Conservation (phyloP, 2,113 vertebrate genomes). For the Hydrolagus affinis region DNA sequence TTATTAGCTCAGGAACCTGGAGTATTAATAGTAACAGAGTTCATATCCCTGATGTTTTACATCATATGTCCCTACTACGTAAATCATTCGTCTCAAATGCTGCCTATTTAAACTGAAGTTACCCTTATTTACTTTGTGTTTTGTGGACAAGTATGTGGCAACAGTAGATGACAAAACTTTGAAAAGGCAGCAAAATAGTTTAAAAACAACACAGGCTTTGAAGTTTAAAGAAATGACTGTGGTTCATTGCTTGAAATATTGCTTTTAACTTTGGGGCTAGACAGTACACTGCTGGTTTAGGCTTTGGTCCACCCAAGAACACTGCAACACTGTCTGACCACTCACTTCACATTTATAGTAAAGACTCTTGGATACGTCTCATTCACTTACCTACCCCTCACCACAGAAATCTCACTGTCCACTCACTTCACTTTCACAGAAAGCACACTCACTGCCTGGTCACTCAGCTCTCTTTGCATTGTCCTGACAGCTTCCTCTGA, state of each 20-base stretch:
- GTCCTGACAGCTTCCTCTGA: too few relatives aligned
- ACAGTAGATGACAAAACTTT: background rate
- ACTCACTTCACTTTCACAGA: too few relatives aligned
- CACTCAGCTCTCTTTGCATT: too few relatives aligned
- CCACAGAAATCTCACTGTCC: too few relatives aligned
- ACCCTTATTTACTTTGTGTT: background rate
- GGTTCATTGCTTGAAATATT: background rate
- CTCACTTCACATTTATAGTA: background rate
- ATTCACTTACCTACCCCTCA: too few relatives aligned
- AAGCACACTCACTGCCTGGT: too few relatives aligned
- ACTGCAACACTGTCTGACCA: background rate
- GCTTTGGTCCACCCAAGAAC: background rate
- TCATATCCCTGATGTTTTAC: background rate
- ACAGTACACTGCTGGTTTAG: background rate
- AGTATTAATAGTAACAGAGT: background rate
- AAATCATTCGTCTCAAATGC: background rate
- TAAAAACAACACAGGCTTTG: background rate
- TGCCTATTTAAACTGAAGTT: background rate
- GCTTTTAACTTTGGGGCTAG: background rate
- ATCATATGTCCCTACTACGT: background rate
- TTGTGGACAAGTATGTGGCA: background rate
- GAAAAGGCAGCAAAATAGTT: background rate
- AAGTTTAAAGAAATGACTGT: background rate
- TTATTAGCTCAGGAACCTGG: too few relatives aligned
- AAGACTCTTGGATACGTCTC: too few relatives aligned